A percentile compares a stretch with the other conserved stretches of the same genome.
These are phyloP conservation scores for Digitonthophagus gazella DNA, from an alignment of 2,888 invertebrate genomes.

Conservation along the genomic window DNA sequence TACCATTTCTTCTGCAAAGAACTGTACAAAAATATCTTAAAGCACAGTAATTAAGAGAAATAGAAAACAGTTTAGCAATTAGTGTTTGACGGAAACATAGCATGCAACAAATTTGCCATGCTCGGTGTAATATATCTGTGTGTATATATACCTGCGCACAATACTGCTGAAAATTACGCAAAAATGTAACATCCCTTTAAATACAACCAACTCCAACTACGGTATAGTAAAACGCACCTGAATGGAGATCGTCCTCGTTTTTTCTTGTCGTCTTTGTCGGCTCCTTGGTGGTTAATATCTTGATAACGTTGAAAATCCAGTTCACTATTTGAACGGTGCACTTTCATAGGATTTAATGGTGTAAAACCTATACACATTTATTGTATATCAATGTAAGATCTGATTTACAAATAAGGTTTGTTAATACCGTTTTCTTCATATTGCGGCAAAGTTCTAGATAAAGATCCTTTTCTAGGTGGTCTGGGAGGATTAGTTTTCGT, in stretches of 20 bases:
- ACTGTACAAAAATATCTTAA: neutral
- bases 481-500: constrained; percentile 58
- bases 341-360: constrained; percentile 36
- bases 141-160: constrained; percentile 32
- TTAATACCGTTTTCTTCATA: constrained; percentile 39
- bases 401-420: too few species aligned
- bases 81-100: too few species aligned
- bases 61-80: neutral
- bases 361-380: constrained; percentile 18
- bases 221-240: constrained; percentile 55
- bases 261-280: constrained; percentile 57
- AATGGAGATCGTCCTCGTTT: constrained; percentile 89
- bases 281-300: constrained; percentile 50
- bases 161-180: constrained; percentile 33
- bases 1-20: neutral
- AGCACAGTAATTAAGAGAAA: neutral
- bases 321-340: constrained; percentile 75
- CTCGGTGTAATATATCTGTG: neutral
- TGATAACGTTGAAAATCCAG: constrained; percentile 72
- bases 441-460: constrained; percentile 56
- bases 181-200: constrained; percentile 28
- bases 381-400: neutral
- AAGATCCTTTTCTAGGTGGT: constrained; percentile 75
- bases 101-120: neutral
- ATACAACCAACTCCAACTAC: constrained; percentile 21